Base-by-base conservation (phyloP, 2,113 vertebrate species). In the Peromyscus maniculatus region DNA sequence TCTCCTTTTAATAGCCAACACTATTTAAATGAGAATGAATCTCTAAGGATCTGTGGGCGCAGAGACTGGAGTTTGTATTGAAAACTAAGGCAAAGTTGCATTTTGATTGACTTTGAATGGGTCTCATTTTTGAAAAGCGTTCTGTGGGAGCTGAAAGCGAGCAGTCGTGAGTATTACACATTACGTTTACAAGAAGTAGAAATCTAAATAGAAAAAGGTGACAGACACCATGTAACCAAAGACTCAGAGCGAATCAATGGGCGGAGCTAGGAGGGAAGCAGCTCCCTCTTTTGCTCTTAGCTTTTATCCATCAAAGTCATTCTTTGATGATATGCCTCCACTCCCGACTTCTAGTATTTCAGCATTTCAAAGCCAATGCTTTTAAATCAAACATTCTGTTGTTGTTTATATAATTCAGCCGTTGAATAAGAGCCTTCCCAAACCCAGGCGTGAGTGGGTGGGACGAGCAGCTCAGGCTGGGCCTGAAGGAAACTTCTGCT, bases 181-280 rank as follows among this genome's bases (percentile, higher is more conserved):
- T 79, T 79, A 4, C 0, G 46, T 67, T 91, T 87, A n/a, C 69
- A 33, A 1, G 16, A 33, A 46, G 24, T 28, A 57, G 91, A 87
- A 84, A 49, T 82, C 7, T 49, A 82, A 84, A 69, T 19, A 66
- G 69, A 49, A 55, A 91, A 87, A 89, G 59, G 39, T 83, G 93
- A 92, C 90, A 62, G 91, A 93, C 93, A 55, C 22, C 33, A 86
- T 91, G 93, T 87, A 83, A 43, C 46, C 82, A 64, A 96, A 95
- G 89, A 82, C 77, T 57, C 39, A 8, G 67, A 95, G 39, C 4
- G 57, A 97, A 57, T 43, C 96, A 16, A 31, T 5, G 89, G 77
- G 15, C 36, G 0, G 31, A 2, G 10, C 78, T 59, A 17, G 66
- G 31, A 77, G 66, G 78, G 75, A 62, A 62, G 21, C 4, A 0